Evolutionary conservation across 1,140 invertebrate genomes (phyloP), one percentile per base, ranked within the genome.

Genomic region (Diabrotica undecimpunctata): DNA sequence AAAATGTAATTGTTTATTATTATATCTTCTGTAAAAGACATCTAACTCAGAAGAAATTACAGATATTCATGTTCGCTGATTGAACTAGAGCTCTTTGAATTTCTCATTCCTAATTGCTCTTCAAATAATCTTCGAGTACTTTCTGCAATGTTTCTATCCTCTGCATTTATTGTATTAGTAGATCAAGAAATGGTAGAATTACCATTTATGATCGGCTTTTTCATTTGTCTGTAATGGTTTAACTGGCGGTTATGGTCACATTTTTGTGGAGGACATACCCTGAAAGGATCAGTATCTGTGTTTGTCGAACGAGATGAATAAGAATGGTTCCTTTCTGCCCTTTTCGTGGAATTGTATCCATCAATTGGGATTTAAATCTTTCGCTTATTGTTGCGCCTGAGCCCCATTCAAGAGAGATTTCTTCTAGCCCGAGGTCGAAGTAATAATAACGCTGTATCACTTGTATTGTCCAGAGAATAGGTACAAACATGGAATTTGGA

Each of bases 11-110:
- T 71, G 54, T 73, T 74, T 35, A 66, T 61, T 46, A 77, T 74
- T 41, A 77, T 77, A 64, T 77, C 75, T 64, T 77, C 75, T 10
- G 73, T 77, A 11, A 77, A n/a, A n/a, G n/a, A n/a, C n/a, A n/a
- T n/a, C 74, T 62, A n/a, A n/a, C 73, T 64, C 37, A 77, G 61
- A 6, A 75, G 65, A 70, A 77, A 77, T 53, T 74, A 70, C 7
- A 75, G 35, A 56, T 75, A 77, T 65, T 77, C 74, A 39, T 74
- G 71, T 14, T 76, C 71, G 59, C 63, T 58, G 25, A 61, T 35
- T 54, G 14, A n/a, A 14, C 73, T 75, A 50, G 8, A 73, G 7
- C 41, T 51, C 12, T 14, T 38, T 5, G 25, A 37, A 54, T 38
- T 35, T 38, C 25, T 7, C 37, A 50, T 13, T 13, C 7, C 7